A percentile compares a stretch with the other conserved stretches of the same genome.
Conservation (phyloP, 1,140 invertebrate genomes). For the Carposina sasakii region DNA sequence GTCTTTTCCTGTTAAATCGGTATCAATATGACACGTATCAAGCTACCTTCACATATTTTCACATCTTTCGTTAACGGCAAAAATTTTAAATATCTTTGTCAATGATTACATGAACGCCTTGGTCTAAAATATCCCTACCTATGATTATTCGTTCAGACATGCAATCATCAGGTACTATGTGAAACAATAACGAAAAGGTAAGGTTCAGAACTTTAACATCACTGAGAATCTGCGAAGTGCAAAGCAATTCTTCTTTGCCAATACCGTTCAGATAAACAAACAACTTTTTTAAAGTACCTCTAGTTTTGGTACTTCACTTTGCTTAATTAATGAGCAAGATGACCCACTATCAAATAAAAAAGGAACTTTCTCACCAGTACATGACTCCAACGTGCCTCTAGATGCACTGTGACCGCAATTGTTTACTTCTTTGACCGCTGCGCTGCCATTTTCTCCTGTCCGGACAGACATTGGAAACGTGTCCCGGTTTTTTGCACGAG, state of each 20-base stretch:
- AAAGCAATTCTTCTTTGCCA: neutral
- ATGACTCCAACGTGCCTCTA: too few relatives aligned
- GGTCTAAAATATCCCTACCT: conserved; percentile 24
- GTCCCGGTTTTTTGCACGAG: too few relatives aligned
- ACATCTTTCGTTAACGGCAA: conserved; percentile 8
- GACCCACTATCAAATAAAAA: conserved; percentile 20
- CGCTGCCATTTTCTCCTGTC: too few relatives aligned
- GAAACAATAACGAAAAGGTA: neutral
- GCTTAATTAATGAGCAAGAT: conserved; percentile 16
- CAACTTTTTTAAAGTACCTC: neutral
- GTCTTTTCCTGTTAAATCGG: conserved; percentile 22
- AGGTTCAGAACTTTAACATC: neutral
- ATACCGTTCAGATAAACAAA: conserved; percentile 4
- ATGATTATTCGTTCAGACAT: conserved; percentile 23
- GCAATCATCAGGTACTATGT: conserved; percentile 1
- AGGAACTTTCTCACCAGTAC: too few relatives aligned
- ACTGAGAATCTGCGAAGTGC: conserved; percentile 1
- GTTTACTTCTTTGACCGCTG: too few relatives aligned
- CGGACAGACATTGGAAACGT: too few relatives aligned
- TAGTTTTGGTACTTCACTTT: conserved; percentile 7
- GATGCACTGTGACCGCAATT: too few relatives aligned
- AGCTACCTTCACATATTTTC: conserved; percentile 8
- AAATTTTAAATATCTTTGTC: conserved; percentile 20
- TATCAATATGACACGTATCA: too few relatives aligned
- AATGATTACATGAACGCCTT: conserved; percentile 17